phyloP scores from a whole-genome alignment of 2,797 vertebrate species.

The Pogonophryne albipinna region DNA sequence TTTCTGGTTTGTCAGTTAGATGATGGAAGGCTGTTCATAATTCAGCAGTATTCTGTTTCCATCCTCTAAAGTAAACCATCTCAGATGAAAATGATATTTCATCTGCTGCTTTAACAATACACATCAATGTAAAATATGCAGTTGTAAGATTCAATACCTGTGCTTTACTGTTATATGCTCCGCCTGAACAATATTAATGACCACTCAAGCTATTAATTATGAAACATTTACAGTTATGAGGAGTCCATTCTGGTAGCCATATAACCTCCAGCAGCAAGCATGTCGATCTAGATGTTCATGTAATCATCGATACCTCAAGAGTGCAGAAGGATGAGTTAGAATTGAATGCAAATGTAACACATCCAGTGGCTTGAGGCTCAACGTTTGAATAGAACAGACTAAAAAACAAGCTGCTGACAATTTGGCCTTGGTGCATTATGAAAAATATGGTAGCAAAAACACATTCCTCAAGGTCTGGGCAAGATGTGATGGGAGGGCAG shows the following conservation, averaged over 20 bases:
- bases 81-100: conserved; percentile 19
- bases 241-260: neutral
- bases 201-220: conserved; percentile 6
- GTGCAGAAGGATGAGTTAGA: neutral
- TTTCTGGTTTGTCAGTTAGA: conserved; percentile 26
- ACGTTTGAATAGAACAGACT: conserved; percentile 11
- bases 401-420: conserved; percentile 30
- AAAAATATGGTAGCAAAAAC: conserved; percentile 29
- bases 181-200: neutral
- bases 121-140: neutral
- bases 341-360: conserved; percentile 21
- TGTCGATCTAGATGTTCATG: conserved; percentile 26
- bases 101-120: neutral
- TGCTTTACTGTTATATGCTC: neutral
- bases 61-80: neutral
- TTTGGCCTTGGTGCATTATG: conserved; percentile 23
- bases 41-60: conserved; percentile 32
- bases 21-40: conserved; percentile 32
- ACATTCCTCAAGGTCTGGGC: conserved; percentile 24
- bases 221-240: neutral
- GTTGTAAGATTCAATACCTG: neutral
- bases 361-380: conserved; percentile 8
- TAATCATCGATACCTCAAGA: conserved; percentile 38
- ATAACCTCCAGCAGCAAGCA: conserved; percentile 1
- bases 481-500: conserved; percentile 32